Evolutionary conservation across 2,888 invertebrate species (phyloP).

Genomic region (Pyrrhia umbra): DNA sequence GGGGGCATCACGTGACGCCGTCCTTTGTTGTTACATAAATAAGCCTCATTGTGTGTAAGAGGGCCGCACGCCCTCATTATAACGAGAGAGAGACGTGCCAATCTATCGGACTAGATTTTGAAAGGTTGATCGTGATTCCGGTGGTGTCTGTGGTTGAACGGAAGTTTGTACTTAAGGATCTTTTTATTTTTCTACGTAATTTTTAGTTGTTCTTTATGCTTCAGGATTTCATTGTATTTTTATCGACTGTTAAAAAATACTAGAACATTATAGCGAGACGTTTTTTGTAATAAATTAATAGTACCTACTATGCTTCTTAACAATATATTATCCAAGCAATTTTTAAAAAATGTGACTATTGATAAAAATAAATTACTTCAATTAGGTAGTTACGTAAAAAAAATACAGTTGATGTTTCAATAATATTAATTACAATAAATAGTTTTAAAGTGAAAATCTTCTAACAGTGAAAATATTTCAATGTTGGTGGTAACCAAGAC

Average conservation of each 20-base stretch:
- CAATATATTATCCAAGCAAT: too few species aligned
- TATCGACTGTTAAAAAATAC: too few species aligned
- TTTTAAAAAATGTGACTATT: too few species aligned
- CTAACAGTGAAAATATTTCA: too few species aligned
- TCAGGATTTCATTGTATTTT: too few species aligned
- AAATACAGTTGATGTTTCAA: too few species aligned
- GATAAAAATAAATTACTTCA: too few species aligned
- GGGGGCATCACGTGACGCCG: slow-evolving; percentile 70
- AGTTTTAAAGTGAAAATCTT: too few species aligned
- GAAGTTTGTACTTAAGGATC: slow-evolving; percentile 31
- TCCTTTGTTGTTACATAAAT: slow-evolving; percentile 75
- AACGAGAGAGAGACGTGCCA: slow-evolving; percentile 75
- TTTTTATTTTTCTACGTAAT: slow-evolving; percentile 23
- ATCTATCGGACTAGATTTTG: slow-evolving; percentile 65
- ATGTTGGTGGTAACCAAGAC: too few species aligned
- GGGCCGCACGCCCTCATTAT: slow-evolving; percentile 76
- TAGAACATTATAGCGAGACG: too few species aligned
- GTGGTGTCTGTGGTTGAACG: slow-evolving; percentile 50
- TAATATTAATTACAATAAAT: too few species aligned
- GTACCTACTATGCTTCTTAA: neutral
- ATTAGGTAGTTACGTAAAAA: too few species aligned
- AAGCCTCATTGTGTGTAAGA: slow-evolving; percentile 77
- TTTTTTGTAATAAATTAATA: neutral
- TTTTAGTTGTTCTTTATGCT: slow-evolving; percentile 2
- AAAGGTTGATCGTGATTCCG: slow-evolving; percentile 55